A percentile compares a stretch with the other conserved stretches of the same genome.
Conservation (phyloP, 2,113 vertebrate species). For the Perca flavescens region DNA sequence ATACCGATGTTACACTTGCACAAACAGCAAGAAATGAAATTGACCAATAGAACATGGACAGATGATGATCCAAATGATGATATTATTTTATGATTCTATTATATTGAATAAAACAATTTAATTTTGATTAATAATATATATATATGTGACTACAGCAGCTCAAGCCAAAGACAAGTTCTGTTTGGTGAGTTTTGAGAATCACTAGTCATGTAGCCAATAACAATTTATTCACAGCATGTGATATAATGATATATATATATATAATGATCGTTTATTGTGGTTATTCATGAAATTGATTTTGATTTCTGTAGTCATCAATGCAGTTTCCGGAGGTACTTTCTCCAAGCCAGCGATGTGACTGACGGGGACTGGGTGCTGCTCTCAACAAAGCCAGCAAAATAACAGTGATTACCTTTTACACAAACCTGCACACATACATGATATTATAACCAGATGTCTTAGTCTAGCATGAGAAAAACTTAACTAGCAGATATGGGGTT, state of each 20-base stretch:
- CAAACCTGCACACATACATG: not conserved
- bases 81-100: no score
- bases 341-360: constrained; percentile 94
- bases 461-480: not conserved
- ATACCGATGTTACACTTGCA: constrained; percentile 50
- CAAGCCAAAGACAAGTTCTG: no score
- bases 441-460: not conserved
- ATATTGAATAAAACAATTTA: no score
- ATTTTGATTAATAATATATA: no score
- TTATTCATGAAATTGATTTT: constrained; percentile 14
- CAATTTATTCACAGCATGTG: constrained; percentile 7
- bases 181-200: constrained; percentile 88
- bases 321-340: constrained; percentile 94
- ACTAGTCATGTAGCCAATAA: constrained; percentile 22
- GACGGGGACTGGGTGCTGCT: constrained; percentile 97
- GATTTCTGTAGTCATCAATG: constrained; percentile 91
- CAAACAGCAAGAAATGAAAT: constrained; percentile 68
- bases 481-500: constrained; percentile 25
- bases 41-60: constrained; percentile 67
- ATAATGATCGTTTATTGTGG: constrained; percentile 11
- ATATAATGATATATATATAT: constrained; percentile 8
- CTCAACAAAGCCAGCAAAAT: constrained; percentile 98
- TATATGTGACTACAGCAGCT: no score
- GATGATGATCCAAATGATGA: no score
- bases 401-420: constrained; percentile 90